Base-by-base conservation (phyloP, 1,140 invertebrate species). In the Nilaparvata lugens region DNA sequence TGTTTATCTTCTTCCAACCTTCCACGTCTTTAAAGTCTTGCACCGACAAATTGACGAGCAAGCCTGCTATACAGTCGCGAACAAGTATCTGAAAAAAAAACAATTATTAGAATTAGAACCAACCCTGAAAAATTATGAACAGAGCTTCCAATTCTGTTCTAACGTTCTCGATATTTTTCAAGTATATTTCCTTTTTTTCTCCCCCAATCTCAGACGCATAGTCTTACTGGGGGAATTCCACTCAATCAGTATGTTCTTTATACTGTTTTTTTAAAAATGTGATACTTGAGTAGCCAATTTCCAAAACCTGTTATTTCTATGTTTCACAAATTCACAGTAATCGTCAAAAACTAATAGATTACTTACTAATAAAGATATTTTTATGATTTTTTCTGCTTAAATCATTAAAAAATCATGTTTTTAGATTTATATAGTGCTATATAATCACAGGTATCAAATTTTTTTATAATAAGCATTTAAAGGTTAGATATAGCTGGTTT, bases 21-120 rank as follows among this genome's bases (percentile, higher is more conserved):
- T 93, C 89, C 64, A 92, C 81, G 72, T 91, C 88, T 69, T 84
- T 87, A 72, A 91, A 92, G 69, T 91, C 85, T 70, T 89, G 83
- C 56, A 88, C 74, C 9, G 88, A 88, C 53, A 92, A 76, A 73
- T 90, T 88, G 13, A 89, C 74, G 18, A 92, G 71, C 45, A 92
- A 72, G 31, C 88, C 86, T 3, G 84, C 83, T 61, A 91, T 90
- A 70, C 90, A 93, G 65, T 85, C 82, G 56, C 83, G 73, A 43
- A 86, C 81, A 23, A 85, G 71, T 64, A 80, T 76, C 77, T 84
- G 73, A 35, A 67, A 67, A 53, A 38, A 57, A 48, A 64, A 57
- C 25, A 62, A 57, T 14, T 6, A 31, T 9, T 25, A 9, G n/a
- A n/a, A n/a, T n/a, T n/a, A n/a, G n/a, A 52, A 52, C 18, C 21